Percentiles rank a stretch among this genome's conserved stretches.
phyloP scores from a whole-genome alignment of 2,888 invertebrate species.

The Polydrusus cervinus region DNA sequence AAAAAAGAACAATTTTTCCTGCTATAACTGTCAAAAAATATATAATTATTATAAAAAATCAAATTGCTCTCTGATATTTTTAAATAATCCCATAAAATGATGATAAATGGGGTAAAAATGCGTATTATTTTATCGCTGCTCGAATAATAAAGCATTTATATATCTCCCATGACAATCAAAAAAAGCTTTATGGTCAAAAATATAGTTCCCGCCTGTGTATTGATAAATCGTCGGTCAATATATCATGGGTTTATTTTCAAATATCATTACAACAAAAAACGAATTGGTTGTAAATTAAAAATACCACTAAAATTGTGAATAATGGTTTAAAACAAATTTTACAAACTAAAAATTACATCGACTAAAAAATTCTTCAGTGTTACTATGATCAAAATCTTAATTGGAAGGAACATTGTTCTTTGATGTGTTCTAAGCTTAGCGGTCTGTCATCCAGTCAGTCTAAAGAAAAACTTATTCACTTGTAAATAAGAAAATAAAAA shows the following conservation, averaged over 20 bases:
- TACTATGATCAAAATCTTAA: too few relatives aligned
- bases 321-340: background rate
- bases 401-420: too few relatives aligned
- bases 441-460: too few relatives aligned
- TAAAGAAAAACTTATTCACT: too few relatives aligned
- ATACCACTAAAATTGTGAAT: background rate
- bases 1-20: background rate
- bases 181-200: conserved; percentile 30
- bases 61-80: background rate
- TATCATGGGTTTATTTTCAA: conserved; percentile 19
- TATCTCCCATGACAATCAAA: conserved; percentile 39
- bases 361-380: too few relatives aligned
- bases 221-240: conserved; percentile 35
- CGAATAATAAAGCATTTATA: conserved; percentile 18
- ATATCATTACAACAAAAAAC: conserved; percentile 5
- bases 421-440: too few relatives aligned
- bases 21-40: background rate
- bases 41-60: background rate
- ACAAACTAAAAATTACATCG: too few relatives aligned
- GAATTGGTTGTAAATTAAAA: conserved; percentile 3
- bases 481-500: too few relatives aligned
- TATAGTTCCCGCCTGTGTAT: conserved; percentile 30
- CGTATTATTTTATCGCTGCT: conserved; percentile 19
- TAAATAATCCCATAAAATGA: conserved; percentile 17
- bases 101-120: conserved; percentile 13